Base-by-base conservation (phyloP, 2,113 vertebrate genomes). In the Cepphus grylle region DNA sequence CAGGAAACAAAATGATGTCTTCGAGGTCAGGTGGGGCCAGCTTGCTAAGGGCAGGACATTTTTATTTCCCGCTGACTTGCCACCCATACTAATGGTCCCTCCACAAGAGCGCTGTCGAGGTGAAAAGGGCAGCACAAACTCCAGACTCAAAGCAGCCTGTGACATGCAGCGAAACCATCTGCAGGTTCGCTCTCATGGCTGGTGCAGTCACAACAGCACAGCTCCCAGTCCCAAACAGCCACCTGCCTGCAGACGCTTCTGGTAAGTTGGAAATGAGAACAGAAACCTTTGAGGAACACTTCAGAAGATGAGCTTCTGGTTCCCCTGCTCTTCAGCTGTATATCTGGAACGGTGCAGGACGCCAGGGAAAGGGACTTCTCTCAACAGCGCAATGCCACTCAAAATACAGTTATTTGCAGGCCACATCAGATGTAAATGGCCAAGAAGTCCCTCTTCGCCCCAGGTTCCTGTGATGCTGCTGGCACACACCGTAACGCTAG, bases 61-160 rank as follows among this genome's bases (percentile, higher is more conserved):
- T 90, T 79, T 65, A 78, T 58, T 94, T 95, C 86, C 55, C 1
- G 34, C 81, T 67, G 81, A 82, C 92, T 96, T 91, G 70, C 65
- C 69, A 88, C 78, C 77, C 94, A 90, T 96, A 83, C 91, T 95
- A 97, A 96, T 81, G 92, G 87, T 30, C 15, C 67, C 79, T 91
- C 70, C 38, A 40, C 50, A 72, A 82, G 84, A 82, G 72, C 3
- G 1, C 11, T 76, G 88, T 40, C 94, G 96, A 95, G 90, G 96
- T 93, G 96, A 96, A 88, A 76, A 72, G 61, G 74, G 81, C 43
- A 72, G 72, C n/a, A 34, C 62, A 27, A 74, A 53, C 63, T 94
- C 61, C 79, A 58, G 61, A 70, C 66, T 88, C 20, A 4, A 58
- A 96, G 20, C 43, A 91, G 53, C 27, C 72, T 15, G 3, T n/a